phyloP scores from a whole-genome alignment of 2,888 invertebrate species.

The Platycheirus rosarum region DNA sequence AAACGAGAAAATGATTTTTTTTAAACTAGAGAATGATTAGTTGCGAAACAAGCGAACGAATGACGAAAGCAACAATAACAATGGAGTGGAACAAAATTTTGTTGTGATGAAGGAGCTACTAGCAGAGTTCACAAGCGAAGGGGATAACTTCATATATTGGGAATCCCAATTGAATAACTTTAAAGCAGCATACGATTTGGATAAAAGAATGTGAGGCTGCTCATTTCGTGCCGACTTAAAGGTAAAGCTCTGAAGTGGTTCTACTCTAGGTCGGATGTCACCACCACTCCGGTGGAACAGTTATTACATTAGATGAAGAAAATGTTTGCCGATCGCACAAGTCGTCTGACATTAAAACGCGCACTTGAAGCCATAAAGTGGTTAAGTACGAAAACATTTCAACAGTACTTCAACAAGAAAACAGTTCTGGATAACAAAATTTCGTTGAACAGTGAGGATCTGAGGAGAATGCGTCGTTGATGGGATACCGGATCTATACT shows the following conservation, averaged over 20 bases:
- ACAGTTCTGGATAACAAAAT: too few relatives aligned
- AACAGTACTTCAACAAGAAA: constrained; percentile 61
- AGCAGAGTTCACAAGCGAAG: constrained; percentile 24
- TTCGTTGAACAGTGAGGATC: too few relatives aligned
- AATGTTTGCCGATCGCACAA: constrained; percentile 18
- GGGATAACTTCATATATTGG: constrained; percentile 18
- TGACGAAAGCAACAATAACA: background rate
- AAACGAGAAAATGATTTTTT: constrained; percentile 1
- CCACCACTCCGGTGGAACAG: constrained; percentile 13
- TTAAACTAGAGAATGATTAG: too few relatives aligned
- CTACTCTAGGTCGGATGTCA: constrained; percentile 26
- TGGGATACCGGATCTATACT: too few relatives aligned
- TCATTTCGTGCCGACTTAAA: constrained; percentile 28
- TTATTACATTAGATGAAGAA: constrained; percentile 11
- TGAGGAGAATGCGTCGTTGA: too few relatives aligned
- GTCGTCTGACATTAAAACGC: too few relatives aligned
- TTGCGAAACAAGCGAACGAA: too few relatives aligned
- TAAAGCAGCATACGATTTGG: constrained; percentile 9
- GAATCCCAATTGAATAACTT: constrained; percentile 19
- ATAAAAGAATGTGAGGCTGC: constrained; percentile 14
- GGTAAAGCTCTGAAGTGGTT: constrained; percentile 22
- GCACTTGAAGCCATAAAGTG: too few relatives aligned
- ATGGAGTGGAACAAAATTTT: constrained; percentile 4
- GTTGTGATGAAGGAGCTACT: constrained; percentile 23
- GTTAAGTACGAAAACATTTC: constrained; percentile 52